A percentile compares a stretch with the other conserved stretches of the same genome.
phyloP scores from a whole-genome alignment of 2,113 vertebrate genomes.

The Vulpes lagopus region DNA sequence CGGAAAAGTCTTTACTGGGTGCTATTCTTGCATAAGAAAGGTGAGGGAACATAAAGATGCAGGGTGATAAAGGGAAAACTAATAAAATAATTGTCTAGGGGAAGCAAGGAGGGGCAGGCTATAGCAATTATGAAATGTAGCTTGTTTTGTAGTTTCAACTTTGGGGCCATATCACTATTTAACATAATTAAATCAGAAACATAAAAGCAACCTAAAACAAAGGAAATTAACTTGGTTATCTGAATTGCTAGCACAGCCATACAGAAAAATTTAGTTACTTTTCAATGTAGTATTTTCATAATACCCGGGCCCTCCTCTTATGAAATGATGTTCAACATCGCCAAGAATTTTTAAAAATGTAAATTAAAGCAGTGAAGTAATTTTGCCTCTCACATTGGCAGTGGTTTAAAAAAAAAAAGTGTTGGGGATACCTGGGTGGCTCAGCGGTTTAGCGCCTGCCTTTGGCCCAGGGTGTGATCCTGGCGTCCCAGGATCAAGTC shows the following conservation, averaged over 20 bases:
- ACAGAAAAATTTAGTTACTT: not conserved
- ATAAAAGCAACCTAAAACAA: not conserved
- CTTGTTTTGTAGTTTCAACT: not conserved
- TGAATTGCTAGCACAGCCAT: not conserved
- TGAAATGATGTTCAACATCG: not conserved
- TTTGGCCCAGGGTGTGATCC: too few species aligned
- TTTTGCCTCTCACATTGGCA: not conserved
- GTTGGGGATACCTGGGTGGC: too few species aligned
- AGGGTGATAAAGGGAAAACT: not conserved
- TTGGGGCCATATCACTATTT: not conserved
- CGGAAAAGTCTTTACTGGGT: not conserved
- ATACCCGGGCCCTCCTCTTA: not conserved
- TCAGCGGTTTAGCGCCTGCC: too few species aligned
- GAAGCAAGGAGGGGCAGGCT: not conserved
- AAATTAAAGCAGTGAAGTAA: not conserved
- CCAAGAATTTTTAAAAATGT: not conserved
- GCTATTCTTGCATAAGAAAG: not conserved
- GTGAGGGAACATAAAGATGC: not conserved
- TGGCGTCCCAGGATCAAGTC: too few species aligned
- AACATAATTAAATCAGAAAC: not conserved
- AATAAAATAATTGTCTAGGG: not conserved
- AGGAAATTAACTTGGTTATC: not conserved
- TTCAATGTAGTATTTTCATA: not conserved
- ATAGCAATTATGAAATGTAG: not conserved
- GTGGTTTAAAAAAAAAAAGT: not conserved